A percentile compares a stretch with the other conserved stretches of the same genome.
phyloP scores from a whole-genome alignment of 1,140 invertebrate species.

The Magallana gigas region DNA sequence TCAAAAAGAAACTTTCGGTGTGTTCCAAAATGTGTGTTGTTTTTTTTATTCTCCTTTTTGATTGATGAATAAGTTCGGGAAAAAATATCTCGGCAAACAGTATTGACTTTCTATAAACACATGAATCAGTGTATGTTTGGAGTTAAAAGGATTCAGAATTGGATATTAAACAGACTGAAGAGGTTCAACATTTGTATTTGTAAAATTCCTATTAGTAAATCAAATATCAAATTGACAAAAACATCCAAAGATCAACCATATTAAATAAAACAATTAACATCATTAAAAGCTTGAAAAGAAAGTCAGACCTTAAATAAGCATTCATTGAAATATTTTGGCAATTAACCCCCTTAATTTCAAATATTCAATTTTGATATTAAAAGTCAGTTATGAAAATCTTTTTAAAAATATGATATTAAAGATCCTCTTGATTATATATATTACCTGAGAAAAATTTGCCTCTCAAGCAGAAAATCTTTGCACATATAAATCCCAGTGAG shows the following conservation, averaged over 20 bases:
- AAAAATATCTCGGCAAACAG: slow-evolving; percentile 19
- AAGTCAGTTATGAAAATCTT: no score
- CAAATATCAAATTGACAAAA: slow-evolving; percentile 32
- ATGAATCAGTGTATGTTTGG: slow-evolving; percentile 1
- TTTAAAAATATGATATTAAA: no score
- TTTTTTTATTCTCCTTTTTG: background rate
- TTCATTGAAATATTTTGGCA: background rate
- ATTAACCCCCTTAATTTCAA: no score
- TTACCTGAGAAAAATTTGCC: background rate
- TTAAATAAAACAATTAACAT: slow-evolving; percentile 33
- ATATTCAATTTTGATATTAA: no score
- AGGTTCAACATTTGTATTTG: slow-evolving; percentile 24
- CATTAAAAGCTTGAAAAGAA: slow-evolving; percentile 12
- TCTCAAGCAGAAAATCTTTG: slow-evolving; percentile 4
- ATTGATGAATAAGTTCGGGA: background rate
- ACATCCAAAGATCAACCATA: slow-evolving; percentile 17
- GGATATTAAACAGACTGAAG: slow-evolving; percentile 3
- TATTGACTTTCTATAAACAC: slow-evolving; percentile 20
- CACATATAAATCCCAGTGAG: background rate
- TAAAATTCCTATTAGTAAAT: slow-evolving; percentile 37
- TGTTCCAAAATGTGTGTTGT: slow-evolving; percentile 14
- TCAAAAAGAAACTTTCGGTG: background rate
- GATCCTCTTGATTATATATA: no score
- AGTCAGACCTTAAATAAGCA: background rate
- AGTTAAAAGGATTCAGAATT: slow-evolving; percentile 26